phyloP scores from a whole-genome alignment of 2,113 vertebrate genomes.

The Hippocampus mohnikei region DNA sequence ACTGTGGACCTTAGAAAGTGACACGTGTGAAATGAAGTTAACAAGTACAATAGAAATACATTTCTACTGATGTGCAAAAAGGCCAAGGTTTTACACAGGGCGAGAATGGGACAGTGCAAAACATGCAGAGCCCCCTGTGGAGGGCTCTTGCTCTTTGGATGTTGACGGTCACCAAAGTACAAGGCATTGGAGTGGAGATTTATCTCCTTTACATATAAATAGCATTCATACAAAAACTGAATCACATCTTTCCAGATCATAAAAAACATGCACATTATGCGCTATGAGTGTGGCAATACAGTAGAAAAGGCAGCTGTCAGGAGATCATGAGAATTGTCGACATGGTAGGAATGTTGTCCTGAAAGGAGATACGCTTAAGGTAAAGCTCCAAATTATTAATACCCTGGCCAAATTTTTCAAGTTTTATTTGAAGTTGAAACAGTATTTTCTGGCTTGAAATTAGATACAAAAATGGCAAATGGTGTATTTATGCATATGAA shows the following conservation, averaged over 20 bases:
- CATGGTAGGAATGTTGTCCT: conserved; percentile 38
- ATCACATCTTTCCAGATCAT: conserved; percentile 30
- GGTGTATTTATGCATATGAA: not conserved
- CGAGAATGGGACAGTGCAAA: conserved; percentile 54
- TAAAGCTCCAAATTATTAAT: not conserved
- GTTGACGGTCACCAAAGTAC: conserved; percentile 60
- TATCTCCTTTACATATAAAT: conserved; percentile 27
- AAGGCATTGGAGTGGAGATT: conserved; percentile 55
- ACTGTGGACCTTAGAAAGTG: not conserved
- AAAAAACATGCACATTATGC: conserved; percentile 37
- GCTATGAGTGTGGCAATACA: conserved; percentile 21
- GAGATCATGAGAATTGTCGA: conserved; percentile 30
- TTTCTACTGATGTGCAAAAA: conserved; percentile 39
- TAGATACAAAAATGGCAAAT: not conserved
- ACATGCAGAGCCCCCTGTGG: conserved; percentile 47
- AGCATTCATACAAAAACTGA: conserved; percentile 53
- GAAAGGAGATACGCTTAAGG: not conserved
- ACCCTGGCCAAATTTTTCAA: not conserved
- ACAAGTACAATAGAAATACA: conserved; percentile 19
- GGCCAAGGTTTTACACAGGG: conserved; percentile 47
- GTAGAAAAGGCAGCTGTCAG: conserved; percentile 39
- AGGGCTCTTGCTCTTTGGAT: conserved; percentile 67
- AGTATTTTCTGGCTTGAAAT: not conserved
- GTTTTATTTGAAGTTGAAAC: not conserved
- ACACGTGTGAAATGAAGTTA: not conserved